Conservation (phyloP, 2,113 vertebrate genomes). For the Acrocephalus arundinaceus region DNA sequence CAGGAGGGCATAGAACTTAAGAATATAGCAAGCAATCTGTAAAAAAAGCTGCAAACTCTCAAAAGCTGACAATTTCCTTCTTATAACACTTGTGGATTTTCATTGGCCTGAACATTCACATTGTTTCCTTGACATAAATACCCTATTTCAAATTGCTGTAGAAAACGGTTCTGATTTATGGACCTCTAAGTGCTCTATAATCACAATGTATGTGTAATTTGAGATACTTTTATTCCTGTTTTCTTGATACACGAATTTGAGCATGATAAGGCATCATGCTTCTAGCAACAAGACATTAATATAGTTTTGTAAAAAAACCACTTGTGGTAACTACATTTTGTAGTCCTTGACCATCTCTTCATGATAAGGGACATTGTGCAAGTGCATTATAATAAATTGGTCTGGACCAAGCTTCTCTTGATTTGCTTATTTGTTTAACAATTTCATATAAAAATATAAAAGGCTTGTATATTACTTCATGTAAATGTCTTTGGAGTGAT, state of each 20-base stretch:
- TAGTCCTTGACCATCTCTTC: background rate
- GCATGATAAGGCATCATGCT: background rate
- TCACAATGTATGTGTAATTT: background rate
- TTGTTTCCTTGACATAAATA: background rate
- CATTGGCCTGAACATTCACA: background rate
- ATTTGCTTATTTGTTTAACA: background rate
- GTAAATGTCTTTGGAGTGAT: background rate
- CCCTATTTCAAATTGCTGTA: background rate
- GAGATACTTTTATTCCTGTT: background rate
- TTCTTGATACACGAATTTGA: background rate
- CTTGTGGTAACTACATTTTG: background rate
- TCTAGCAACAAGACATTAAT: background rate
- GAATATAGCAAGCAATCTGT: background rate
- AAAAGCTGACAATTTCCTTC: background rate
- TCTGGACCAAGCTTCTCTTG: background rate
- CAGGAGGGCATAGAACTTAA: background rate
- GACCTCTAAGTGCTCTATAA: background rate
- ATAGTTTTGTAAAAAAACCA: background rate
- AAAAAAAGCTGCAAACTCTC: background rate
- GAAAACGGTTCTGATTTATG: background rate
- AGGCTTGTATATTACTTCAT: background rate
- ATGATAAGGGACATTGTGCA: background rate
- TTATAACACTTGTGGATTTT: background rate
- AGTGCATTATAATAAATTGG: background rate
- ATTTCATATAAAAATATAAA: background rate